phyloP scores from a whole-genome alignment of 2,113 vertebrate species.

The Anhinga anhinga region DNA sequence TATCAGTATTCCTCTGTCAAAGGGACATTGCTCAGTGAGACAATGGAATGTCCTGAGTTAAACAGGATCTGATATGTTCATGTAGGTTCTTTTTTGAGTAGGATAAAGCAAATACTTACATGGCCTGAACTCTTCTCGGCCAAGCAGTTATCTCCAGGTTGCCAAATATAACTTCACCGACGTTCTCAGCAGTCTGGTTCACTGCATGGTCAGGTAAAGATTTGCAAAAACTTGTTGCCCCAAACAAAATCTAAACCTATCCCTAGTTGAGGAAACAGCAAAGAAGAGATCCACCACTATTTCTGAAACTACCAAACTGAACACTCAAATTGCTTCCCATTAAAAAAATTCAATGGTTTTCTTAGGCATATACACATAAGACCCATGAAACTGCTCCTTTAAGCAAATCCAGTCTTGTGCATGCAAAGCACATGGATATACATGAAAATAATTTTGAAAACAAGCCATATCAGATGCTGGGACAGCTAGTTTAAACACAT shows the following conservation, averaged over 20 bases:
- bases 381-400: background rate
- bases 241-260: background rate
- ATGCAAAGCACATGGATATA: background rate
- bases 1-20: background rate
- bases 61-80: background rate
- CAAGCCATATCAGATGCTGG: background rate
- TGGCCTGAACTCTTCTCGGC: background rate
- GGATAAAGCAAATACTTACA: background rate
- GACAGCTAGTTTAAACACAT: background rate
- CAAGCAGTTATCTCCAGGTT: background rate
- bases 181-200: background rate
- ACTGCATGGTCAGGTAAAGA: background rate
- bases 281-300: background rate
- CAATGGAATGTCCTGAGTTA: background rate
- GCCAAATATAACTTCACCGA: background rate
- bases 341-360: background rate
- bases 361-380: fast-evolving
- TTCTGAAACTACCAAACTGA: background rate
- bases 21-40: background rate
- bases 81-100: background rate
- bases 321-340: background rate
- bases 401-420: background rate
- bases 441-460: background rate
- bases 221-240: background rate
- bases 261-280: background rate